Evolutionary conservation across 2,888 invertebrate genomes (phyloP), one percentile per base, ranked within the genome.

Genomic region (Dryobotodes eremita): DNA sequence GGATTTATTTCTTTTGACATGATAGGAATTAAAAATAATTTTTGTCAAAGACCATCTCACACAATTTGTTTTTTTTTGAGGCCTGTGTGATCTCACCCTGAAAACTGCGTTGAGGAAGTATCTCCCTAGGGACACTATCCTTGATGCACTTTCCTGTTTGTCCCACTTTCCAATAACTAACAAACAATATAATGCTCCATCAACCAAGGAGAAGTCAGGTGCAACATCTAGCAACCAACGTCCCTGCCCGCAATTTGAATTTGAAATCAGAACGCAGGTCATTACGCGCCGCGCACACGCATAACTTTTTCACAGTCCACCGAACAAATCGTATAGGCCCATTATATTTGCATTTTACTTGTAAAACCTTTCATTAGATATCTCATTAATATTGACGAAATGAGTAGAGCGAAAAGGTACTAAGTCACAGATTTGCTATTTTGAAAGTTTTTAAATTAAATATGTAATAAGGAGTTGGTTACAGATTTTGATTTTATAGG

Each of bases 181-280:
- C 20, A 36, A 71, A 64, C 13, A 53, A 82, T 17, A 53, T 50
- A 71, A 77, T 26, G 57, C 46, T 71, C 46, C 23, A 75, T 74
- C 20, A 64, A 74, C 20, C 42, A 36, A 69, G 66, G 53, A 46
- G 66, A 74, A 88, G 86, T 80, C 85, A 86, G 74, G 73, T 81
- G 78, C 76, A 86, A 77, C 81, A 79, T 53, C 79, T 79, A 86
- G 81, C 70, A 77, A 71, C 66, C 72, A 85, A 86, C 82, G 78
- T 76, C 53, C 68, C 84, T 65, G 76, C 20, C 61, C 75, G 66
- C 70, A 65, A 87, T 91, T 92, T 90, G 89, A 91, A 90, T 89
- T 92, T 91, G 89, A 89, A 92, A 92, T 92, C 85, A 91, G 91
- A 89, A 87, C 85, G 74, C 85, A 82, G 86, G 86, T 84, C 83